Conservation (phyloP, 1,140 invertebrate species). For the Nymphalis io region DNA sequence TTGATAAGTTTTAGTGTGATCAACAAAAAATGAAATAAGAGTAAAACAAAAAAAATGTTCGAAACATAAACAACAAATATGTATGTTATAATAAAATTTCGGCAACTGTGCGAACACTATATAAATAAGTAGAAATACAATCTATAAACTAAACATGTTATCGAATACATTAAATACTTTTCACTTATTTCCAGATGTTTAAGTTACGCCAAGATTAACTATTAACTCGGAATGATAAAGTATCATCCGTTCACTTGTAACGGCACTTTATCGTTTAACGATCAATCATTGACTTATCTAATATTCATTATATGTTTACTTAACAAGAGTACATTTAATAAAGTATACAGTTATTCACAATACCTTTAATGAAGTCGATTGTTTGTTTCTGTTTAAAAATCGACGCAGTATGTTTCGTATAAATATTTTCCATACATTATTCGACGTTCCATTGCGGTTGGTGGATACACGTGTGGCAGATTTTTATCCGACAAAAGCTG, state of each 20-base stretch:
- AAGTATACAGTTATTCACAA: neutral
- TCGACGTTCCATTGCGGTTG: no score
- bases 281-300: conserved; percentile 11
- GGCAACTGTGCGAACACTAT: no score
- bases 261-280: conserved; percentile 12
- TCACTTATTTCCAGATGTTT: conserved; percentile 16
- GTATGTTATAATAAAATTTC: no score
- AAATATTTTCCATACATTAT: no score
- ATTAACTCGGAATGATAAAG: conserved; percentile 18
- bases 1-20: no score
- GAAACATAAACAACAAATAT: no score
- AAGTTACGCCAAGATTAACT: conserved; percentile 18
- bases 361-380: neutral
- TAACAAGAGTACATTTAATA: neutral
- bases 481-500: no score
- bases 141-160: neutral
- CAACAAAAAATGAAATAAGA: no score
- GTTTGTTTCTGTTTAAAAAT: neutral
- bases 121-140: no score
- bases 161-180: conserved; percentile 3
- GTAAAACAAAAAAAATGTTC: no score
- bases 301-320: conserved; percentile 5
- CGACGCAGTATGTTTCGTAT: no score
- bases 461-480: no score
- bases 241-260: conserved; percentile 3